Conservation (phyloP, 1,140 invertebrate species). For the Acromyrmex heyeri region DNA sequence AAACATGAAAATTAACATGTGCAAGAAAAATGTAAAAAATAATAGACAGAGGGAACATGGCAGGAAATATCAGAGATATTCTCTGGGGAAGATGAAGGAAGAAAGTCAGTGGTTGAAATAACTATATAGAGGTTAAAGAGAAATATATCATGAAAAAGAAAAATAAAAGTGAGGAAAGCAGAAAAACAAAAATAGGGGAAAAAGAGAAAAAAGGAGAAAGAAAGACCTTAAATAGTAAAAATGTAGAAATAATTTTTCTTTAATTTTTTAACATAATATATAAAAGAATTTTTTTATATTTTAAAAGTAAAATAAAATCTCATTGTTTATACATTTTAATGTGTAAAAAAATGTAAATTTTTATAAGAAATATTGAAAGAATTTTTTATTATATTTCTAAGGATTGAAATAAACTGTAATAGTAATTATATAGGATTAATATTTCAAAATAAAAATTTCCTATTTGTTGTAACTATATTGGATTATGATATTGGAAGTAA, state of each 20-base stretch:
- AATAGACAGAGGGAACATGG: too few relatives aligned
- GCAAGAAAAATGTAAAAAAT: too few relatives aligned
- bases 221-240: too few relatives aligned
- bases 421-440: neutral
- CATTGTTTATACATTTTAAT: neutral
- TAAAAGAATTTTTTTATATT: neutral
- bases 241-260: neutral
- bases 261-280: neutral
- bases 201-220: too few relatives aligned
- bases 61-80: too few relatives aligned
- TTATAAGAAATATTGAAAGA: neutral
- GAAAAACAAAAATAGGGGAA: too few relatives aligned
- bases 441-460: neutral
- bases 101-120: too few relatives aligned
- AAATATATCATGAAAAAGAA: too few relatives aligned
- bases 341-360: neutral
- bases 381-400: neutral
- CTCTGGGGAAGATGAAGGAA: too few relatives aligned
- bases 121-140: too few relatives aligned
- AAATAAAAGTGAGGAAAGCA: too few relatives aligned
- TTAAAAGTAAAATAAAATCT: neutral
- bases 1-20: too few relatives aligned
- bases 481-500: neutral
- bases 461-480: neutral
- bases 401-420: neutral